A percentile compares a stretch with the other conserved stretches of the same genome.
These are phyloP conservation scores for Cryptus viduatorius DNA, from an alignment of 2,888 invertebrate genomes.

Conservation along the genomic window DNA sequence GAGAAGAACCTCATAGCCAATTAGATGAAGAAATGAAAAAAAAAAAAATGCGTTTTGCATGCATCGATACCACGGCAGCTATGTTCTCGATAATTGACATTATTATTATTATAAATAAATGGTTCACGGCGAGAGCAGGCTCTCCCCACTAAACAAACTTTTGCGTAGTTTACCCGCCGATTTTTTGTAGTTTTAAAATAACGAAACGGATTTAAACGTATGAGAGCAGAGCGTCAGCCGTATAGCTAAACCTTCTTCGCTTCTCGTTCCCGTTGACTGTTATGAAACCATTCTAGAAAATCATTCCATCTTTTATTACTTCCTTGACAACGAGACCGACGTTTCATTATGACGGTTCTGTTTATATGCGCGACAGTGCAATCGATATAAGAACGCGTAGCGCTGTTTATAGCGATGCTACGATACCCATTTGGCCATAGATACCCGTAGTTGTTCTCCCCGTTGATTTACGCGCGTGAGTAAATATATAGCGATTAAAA, in stretches of 20 bases:
- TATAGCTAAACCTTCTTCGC: background rate
- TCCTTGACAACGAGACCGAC: slow-evolving; percentile 41
- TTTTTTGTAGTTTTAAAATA: slow-evolving; percentile 25
- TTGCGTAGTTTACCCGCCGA: slow-evolving; percentile 35
- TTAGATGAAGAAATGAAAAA: slow-evolving; percentile 26
- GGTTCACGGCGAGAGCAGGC: slow-evolving; percentile 67
- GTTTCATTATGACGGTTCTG: background rate
- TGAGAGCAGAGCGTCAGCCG: background rate
- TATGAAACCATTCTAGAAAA: background rate
- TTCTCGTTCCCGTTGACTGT: background rate
- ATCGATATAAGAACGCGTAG: slow-evolving; percentile 25
- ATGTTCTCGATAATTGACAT: slow-evolving; percentile 64
- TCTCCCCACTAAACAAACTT: slow-evolving; percentile 57
- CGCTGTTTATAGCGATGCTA: slow-evolving; percentile 16
- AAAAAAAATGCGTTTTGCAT: slow-evolving; percentile 38
- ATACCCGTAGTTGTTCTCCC: background rate
- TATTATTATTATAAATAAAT: slow-evolving; percentile 64
- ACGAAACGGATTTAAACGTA: background rate
- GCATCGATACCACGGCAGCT: slow-evolving; percentile 59
- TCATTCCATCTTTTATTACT: slow-evolving; percentile 3
- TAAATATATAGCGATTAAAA: background rate
- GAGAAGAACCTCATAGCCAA: slow-evolving; percentile 59
- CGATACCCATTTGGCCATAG: background rate
- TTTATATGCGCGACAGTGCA: slow-evolving; percentile 24
- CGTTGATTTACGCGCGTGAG: background rate